Evolutionary conservation across 2,797 vertebrate genomes (phyloP).

Genomic region (Myripristis jacobus): DNA sequence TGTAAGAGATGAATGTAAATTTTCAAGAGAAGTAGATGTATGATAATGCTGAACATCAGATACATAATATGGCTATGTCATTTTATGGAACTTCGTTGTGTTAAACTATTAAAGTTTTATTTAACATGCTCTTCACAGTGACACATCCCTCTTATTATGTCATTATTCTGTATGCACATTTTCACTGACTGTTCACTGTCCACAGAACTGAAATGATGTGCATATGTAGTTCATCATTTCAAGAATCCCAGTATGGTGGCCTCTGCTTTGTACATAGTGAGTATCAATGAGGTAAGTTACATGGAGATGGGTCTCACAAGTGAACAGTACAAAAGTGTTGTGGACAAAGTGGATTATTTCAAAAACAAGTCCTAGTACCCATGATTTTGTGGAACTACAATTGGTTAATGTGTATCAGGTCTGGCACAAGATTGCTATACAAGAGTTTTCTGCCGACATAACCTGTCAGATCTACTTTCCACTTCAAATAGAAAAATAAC

Average conservation of each 20-base stretch:
- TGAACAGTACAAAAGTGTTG: conserved; percentile 1
- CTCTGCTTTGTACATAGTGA: no score
- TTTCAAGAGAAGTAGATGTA: conserved; percentile 8
- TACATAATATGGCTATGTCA: conserved; percentile 59
- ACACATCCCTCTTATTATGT: not conserved
- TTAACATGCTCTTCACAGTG: conserved; percentile 36
- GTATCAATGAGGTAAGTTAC: not conserved
- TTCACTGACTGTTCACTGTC: not conserved
- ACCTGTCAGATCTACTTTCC: no score
- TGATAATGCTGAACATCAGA: conserved; percentile 26
- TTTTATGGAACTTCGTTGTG: conserved; percentile 58
- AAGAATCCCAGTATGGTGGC: not conserved
- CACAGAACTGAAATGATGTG: not conserved
- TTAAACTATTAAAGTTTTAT: conserved; percentile 64
- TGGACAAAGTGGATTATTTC: no score
- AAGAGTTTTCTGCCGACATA: no score
- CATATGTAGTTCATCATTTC: no score
- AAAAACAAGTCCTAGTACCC: no score
- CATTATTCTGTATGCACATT: not conserved
- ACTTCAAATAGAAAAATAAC: no score
- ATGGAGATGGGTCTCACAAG: not conserved
- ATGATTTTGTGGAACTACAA: no score
- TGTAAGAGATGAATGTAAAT: conserved; percentile 17
- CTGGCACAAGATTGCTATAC: no score
- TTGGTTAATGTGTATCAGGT: no score